Conservation (phyloP, 1,140 invertebrate species). For the Drosophila hydei region DNA sequence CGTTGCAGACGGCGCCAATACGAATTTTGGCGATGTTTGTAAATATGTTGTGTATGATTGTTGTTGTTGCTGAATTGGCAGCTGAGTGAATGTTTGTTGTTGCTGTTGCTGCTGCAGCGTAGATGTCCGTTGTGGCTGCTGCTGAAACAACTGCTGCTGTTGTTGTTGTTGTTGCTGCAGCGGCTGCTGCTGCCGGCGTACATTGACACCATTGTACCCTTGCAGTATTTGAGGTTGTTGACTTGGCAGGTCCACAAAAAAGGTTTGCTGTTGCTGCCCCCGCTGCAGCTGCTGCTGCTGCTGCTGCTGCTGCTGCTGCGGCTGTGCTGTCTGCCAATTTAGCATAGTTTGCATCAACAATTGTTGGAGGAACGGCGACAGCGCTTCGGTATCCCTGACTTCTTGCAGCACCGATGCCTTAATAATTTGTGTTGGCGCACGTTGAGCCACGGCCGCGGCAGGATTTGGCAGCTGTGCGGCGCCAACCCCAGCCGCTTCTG, state of each 20-base stretch:
- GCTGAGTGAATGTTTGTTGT: constrained; percentile 36
- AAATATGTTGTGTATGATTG: constrained; percentile 49
- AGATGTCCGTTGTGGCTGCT: constrained; percentile 26
- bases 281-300: constrained; percentile 22
- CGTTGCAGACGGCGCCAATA: constrained; percentile 55
- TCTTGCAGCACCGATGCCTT: constrained; percentile 55
- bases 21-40: constrained; percentile 62
- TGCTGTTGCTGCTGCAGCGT: constrained; percentile 35
- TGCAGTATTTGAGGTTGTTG: constrained; percentile 75
- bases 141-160: constrained; percentile 19
- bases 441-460: constrained; percentile 42
- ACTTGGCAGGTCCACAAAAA: constrained; percentile 62
- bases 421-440: constrained; percentile 46
- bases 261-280: constrained; percentile 41
- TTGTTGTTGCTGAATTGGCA: constrained; percentile 53
- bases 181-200: constrained; percentile 33
- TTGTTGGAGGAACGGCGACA: constrained; percentile 72
- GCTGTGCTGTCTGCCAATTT: constrained; percentile 63
- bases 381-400: constrained; percentile 51
- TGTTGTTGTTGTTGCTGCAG: constrained; percentile 22
- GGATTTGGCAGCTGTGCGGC: constrained; percentile 37
- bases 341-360: constrained; percentile 68
- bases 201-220: constrained; percentile 74
- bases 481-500: neutral
- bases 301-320: constrained; percentile 33